A percentile compares a stretch with the other conserved stretches of the same genome.
These are phyloP conservation scores for Artibeus jamaicensis DNA, from an alignment of 2,797 vertebrate genomes.

Conservation along the genomic window DNA sequence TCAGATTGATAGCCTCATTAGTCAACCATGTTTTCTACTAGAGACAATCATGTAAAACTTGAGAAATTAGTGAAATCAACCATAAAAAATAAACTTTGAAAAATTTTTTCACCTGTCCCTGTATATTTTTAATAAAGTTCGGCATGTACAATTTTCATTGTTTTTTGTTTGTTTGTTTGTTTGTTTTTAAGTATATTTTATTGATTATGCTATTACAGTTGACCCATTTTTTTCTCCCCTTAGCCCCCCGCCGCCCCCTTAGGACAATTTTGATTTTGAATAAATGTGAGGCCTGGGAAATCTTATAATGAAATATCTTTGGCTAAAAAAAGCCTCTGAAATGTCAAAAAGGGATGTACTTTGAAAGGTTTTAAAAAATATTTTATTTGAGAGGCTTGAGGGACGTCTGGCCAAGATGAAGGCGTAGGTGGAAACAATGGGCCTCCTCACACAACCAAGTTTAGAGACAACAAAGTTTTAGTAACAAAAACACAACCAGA, in stretches of 20 bases:
- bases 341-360: not conserved
- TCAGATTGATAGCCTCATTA: not conserved
- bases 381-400: not conserved
- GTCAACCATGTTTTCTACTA: not conserved
- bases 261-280: not conserved
- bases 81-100: not conserved
- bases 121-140: conserved; percentile 2
- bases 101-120: conserved; percentile 1
- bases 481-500: too few relatives aligned
- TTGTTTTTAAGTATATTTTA: too few relatives aligned
- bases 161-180: too few relatives aligned
- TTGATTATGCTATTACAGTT: too few relatives aligned
- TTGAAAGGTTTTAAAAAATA: not conserved
- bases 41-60: not conserved
- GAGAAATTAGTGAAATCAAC: not conserved
- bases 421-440: too few relatives aligned
- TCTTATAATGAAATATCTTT: not conserved
- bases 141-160: not conserved
- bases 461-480: too few relatives aligned
- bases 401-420: too few relatives aligned
- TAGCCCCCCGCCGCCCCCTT: too few relatives aligned
- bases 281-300: not conserved
- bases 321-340: not conserved
- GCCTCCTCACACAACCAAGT: too few relatives aligned
- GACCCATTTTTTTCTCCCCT: too few relatives aligned